phyloP scores from a whole-genome alignment of 37 sponge, comb jelly and placozoan species.

The Cliona cf. orientalis region DNA sequence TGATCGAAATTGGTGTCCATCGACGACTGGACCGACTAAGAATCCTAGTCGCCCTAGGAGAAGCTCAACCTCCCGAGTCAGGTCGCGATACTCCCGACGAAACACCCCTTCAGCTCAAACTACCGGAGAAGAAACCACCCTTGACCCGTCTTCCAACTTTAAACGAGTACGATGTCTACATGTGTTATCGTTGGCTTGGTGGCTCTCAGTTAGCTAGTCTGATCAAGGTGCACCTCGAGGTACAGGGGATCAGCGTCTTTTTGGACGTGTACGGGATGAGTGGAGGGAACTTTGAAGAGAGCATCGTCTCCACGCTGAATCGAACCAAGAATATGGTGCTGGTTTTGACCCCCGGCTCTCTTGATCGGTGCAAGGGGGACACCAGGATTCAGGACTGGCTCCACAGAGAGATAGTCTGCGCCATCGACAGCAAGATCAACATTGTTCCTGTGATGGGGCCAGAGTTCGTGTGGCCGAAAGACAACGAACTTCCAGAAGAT shows the following conservation, averaged over 20 bases:
- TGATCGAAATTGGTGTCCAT: conserved; percentile 31
- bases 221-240: conserved; percentile 49
- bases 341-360: conserved; percentile 15
- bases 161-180: conserved; percentile 61
- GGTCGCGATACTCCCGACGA: conserved; percentile 21
- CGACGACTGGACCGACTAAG: conserved; percentile 18
- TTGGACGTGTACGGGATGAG: conserved; percentile 57
- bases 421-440: conserved; percentile 4
- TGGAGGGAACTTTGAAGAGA: conserved; percentile 61
- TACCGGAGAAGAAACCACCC: background rate
- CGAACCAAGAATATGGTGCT: conserved; percentile 30
- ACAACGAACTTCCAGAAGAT: conserved; percentile 19
- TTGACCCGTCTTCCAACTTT: too few species aligned
- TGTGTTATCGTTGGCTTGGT: conserved; percentile 47
- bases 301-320: conserved; percentile 25
- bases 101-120: background rate
- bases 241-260: conserved; percentile 37
- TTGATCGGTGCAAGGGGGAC: conserved; percentile 50
- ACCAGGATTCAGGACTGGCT: conserved; percentile 42
- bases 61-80: background rate
- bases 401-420: conserved; percentile 49
- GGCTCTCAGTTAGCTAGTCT: conserved; percentile 69
- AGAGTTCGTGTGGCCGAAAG: conserved; percentile 43
- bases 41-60: conserved; percentile 17
- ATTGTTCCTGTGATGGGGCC: conserved; percentile 39